Evolutionary conservation across 2,888 invertebrate genomes (phyloP).

Genomic region (Apamea sordens): DNA sequence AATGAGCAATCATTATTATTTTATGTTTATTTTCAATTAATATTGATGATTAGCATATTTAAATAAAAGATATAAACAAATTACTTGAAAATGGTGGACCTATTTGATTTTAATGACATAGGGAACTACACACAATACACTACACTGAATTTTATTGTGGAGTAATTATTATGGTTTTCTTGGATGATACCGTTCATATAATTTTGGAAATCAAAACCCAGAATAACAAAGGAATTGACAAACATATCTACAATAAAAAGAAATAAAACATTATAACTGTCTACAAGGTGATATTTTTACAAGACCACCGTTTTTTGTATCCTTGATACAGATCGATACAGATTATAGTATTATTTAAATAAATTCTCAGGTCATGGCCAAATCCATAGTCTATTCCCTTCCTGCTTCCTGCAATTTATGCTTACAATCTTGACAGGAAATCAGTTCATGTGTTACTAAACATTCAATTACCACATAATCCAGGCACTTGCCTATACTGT

Average conservation of each 20-base stretch:
- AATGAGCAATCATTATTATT: background rate
- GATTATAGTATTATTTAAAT: slow-evolving; percentile 30
- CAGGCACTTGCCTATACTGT: slow-evolving; percentile 17
- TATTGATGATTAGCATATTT: background rate
- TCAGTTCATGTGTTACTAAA: slow-evolving; percentile 20
- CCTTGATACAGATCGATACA: slow-evolving; percentile 20
- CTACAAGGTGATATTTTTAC: background rate
- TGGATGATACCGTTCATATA: background rate
- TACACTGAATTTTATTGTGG: background rate
- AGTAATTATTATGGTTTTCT: background rate
- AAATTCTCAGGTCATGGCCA: slow-evolving; percentile 52
- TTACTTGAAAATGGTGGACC: background rate
- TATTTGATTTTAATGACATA: background rate
- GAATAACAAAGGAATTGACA: slow-evolving; percentile 20
- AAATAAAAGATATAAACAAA: background rate
- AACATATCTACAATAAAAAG: background rate
- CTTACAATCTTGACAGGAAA: slow-evolving; percentile 24
- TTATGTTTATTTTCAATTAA: background rate
- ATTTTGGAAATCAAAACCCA: slow-evolving; percentile 3
- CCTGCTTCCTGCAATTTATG: slow-evolving; percentile 29
- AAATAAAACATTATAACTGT: background rate
- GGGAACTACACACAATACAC: too few species aligned
- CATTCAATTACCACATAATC: slow-evolving; percentile 23
- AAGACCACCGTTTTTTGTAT: background rate
- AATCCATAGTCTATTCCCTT: slow-evolving; percentile 22